These are phyloP conservation scores for Standfussiana lucernea DNA, from an alignment of 2,888 invertebrate species.

Conservation along the genomic window DNA sequence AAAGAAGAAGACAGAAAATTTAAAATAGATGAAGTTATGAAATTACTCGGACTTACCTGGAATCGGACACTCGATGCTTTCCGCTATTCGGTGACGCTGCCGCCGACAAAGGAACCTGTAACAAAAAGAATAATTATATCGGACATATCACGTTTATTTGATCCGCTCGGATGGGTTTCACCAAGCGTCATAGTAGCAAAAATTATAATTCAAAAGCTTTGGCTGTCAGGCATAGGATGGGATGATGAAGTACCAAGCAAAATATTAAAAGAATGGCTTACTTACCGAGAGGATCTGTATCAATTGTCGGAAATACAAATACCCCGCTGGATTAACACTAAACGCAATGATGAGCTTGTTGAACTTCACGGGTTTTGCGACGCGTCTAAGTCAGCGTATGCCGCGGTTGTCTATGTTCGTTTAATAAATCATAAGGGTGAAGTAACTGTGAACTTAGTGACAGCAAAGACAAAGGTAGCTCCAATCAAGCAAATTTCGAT, in stretches of 20 bases:
- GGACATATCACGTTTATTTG: slow-evolving; percentile 2
- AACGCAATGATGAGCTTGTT: not conserved
- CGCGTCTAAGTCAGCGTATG: not conserved
- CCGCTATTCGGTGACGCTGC: not conserved
- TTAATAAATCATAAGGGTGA: not conserved
- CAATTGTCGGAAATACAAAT: not conserved
- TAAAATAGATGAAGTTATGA: slow-evolving; percentile 14
- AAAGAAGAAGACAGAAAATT: not conserved
- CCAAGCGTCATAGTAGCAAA: slow-evolving; percentile 13
- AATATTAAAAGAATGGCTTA: slow-evolving; percentile 7
- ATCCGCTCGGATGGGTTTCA: slow-evolving; percentile 13
- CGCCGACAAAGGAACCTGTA: not conserved
- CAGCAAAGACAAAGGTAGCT: slow-evolving; percentile 4
- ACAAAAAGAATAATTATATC: slow-evolving; percentile 16
- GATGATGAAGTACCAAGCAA: slow-evolving; percentile 7
- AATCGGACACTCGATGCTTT: not conserved
- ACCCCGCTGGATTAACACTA: slow-evolving; percentile 7
- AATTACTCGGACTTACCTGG: slow-evolving; percentile 11
- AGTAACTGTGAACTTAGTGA: not conserved
- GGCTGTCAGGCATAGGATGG: slow-evolving; percentile 13
- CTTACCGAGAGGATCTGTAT: not conserved
- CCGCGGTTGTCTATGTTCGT: not conserved
- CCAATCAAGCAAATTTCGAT: slow-evolving; percentile 7
- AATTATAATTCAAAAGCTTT: slow-evolving; percentile 1
- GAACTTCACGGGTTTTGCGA: slow-evolving; percentile 3